These are phyloP conservation scores for Bellardia pandia DNA, from an alignment of 2,888 invertebrate genomes.

Conservation along the genomic window DNA sequence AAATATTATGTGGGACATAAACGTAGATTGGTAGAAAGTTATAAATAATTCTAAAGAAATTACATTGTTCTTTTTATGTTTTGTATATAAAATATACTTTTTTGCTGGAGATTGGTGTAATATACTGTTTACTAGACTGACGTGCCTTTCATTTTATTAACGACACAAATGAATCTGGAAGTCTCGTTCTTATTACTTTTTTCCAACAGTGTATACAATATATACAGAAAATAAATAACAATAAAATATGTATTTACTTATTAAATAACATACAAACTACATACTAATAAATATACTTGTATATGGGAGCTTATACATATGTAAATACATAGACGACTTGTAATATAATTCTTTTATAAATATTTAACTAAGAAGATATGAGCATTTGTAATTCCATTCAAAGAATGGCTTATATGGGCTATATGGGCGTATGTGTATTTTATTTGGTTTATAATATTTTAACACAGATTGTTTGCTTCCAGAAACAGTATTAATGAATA, in stretches of 20 bases:
- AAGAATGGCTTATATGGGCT: neutral
- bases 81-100: too few species aligned
- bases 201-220: neutral
- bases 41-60: too few species aligned
- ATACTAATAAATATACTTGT: neutral
- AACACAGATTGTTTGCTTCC: neutral
- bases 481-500: neutral
- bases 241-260: constrained; percentile 9
- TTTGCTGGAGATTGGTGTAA: too few species aligned
- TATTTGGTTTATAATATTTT: neutral
- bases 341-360: neutral
- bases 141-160: too few species aligned
- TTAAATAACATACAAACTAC: neutral
- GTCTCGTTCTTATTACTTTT: too few species aligned
- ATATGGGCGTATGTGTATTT: neutral
- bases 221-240: constrained; percentile 1
- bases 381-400: neutral
- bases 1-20: too few species aligned
- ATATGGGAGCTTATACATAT: neutral
- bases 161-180: too few species aligned
- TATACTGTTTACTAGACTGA: too few species aligned
- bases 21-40: too few species aligned
- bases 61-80: too few species aligned
- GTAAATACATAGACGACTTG: neutral
- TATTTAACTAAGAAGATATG: neutral